These are phyloP conservation scores for Dendrocincla tyrannina DNA, from an alignment of 2,797 vertebrate genomes.

Conservation along the genomic window DNA sequence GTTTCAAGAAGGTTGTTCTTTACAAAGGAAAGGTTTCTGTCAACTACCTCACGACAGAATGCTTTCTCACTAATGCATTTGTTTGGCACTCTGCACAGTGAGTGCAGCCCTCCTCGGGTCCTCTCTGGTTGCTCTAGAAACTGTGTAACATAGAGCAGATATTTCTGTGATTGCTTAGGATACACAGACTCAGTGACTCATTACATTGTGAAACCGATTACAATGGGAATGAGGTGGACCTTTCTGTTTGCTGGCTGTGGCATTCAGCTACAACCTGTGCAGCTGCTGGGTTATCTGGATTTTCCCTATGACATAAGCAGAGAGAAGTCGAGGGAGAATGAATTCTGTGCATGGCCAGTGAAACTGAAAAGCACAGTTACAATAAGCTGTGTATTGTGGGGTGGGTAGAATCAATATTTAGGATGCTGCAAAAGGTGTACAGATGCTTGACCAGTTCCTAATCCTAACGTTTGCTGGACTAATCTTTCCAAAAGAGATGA, in stretches of 20 bases:
- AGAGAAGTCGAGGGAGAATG: neutral
- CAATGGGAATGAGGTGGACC: neutral
- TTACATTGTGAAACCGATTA: neutral
- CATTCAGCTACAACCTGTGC: neutral
- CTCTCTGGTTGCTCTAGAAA: neutral
- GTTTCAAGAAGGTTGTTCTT: neutral
- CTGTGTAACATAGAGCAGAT: neutral
- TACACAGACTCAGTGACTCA: neutral
- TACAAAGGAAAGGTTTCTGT: neutral
- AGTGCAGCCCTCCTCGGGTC: neutral
- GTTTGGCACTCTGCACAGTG: neutral
- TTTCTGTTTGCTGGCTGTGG: neutral
- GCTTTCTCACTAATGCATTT: conserved; percentile 5
- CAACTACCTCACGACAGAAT: neutral
- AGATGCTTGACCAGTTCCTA: neutral
- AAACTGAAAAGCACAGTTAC: neutral
- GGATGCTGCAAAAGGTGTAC: neutral
- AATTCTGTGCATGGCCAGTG: neutral
- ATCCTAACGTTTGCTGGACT: neutral
- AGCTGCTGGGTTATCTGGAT: neutral
- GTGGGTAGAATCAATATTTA: neutral
- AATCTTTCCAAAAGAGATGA: neutral
- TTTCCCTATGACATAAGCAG: neutral
- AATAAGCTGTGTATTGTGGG: rapidly evolving
- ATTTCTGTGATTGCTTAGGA: neutral